Evolutionary conservation across 2,113 vertebrate species (phyloP).

Genomic region (Toxotes jaculatrix): DNA sequence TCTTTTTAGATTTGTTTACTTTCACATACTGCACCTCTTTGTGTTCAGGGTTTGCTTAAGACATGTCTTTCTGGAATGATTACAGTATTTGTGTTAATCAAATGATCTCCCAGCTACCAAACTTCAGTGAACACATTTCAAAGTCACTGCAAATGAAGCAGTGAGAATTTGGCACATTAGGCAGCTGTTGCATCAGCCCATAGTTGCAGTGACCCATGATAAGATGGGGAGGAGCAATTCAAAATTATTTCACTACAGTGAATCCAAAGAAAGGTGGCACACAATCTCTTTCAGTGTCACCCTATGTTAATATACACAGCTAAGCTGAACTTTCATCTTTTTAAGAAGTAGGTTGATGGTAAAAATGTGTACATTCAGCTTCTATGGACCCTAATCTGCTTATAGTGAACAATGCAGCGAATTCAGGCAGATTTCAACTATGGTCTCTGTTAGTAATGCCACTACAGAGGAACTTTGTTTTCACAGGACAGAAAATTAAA

Average conservation of each 20-base stretch:
- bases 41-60: background rate
- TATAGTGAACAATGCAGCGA: conserved; percentile 61
- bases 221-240: conserved; percentile 20
- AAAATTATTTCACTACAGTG: conserved; percentile 46
- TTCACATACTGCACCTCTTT: background rate
- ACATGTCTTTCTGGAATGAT: background rate
- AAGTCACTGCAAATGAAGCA: conserved; percentile 4
- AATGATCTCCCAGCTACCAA: background rate
- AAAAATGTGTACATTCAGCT: conserved; percentile 53
- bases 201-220: conserved; percentile 25
- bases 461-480: conserved; percentile 53
- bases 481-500: background rate
- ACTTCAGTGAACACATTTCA: background rate
- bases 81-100: background rate
- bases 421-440: conserved; percentile 38
- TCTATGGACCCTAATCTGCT: conserved; percentile 66
- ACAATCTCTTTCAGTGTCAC: conserved; percentile 29
- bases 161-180: conserved; percentile 2
- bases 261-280: conserved; percentile 30
- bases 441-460: conserved; percentile 35
- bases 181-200: conserved; percentile 15
- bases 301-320: conserved; percentile 15
- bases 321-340: conserved; percentile 44
- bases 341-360: conserved; percentile 32
- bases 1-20: conserved; percentile 22